Base-by-base conservation (phyloP, 2,797 vertebrate species). In the Tenualosa ilisha region DNA sequence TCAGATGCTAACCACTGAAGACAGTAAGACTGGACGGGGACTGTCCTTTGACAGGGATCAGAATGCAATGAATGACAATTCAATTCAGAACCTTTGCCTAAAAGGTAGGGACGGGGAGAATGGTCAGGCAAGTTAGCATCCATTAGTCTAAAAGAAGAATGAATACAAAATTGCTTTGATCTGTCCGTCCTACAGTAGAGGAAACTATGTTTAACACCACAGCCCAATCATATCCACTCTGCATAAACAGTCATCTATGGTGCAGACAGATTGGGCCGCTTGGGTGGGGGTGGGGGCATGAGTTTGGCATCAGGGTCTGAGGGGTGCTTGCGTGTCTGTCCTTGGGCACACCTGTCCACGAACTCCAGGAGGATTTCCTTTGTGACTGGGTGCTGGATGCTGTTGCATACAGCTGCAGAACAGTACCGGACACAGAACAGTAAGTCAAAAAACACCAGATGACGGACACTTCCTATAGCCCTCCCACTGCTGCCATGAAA, bases 221-320 rank as follows among this genome's bases (percentile, higher is more conserved):
- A 83, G 82, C 24, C 26, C 72, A 50, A 50, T 6, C 37, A 49
- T 37, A 50, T 82, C 50, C 43, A 68, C 49, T 72, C 51, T 15
- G 17, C 26, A 11, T 24, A 15, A 53, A 49, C 12, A 56, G 54
- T 87, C 87, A 88, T 81, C 87, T 96, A 96, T 0, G 93, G 94
- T 86, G 94, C 87, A 88, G 95, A 93, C 59, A 93, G 91, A 90
- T 95, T 96, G 0, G 96, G 95, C 93, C 96, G 97, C 93, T 99
- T 99, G 88, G 98, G 97, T 0, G 98, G 97, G 0, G 98, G 98
- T 7, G 98, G 98, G 0, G 98, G 98, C 98, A 99, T 99, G 79
- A 99, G 97, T 93, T 98, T 96, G 0, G 97, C 90, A 90, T 99
- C 98, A 0, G 97, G 96, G 91, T 99, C 98, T 0, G 96, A 91